phyloP scores from a whole-genome alignment of 2,797 vertebrate species.

The Hypotaenidia okinawae region DNA sequence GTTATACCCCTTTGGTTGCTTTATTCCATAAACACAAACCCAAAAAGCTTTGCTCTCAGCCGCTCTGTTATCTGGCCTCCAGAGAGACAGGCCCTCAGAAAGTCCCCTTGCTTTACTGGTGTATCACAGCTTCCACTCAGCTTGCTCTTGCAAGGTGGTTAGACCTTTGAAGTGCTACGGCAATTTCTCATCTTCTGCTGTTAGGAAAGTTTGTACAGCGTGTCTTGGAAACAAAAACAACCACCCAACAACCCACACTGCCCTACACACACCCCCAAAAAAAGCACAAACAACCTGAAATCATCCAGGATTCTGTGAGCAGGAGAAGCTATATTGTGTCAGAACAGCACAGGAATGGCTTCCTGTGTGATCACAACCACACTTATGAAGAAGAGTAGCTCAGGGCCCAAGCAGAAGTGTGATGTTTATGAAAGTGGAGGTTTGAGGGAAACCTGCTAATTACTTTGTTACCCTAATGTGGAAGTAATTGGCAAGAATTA shows the following conservation, averaged over 20 bases:
- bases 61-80: no score
- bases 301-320: fast-evolving
- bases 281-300: not conserved
- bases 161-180: not conserved
- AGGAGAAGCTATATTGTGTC: not conserved
- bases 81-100: not conserved
- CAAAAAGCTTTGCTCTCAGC: not conserved
- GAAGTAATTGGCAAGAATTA: not conserved
- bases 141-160: not conserved
- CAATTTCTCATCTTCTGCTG: not conserved
- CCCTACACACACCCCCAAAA: no score
- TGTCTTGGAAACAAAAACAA: not conserved
- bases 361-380: not conserved
- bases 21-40: no score
- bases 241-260: no score
- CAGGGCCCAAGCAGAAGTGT: not conserved
- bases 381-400: not conserved
- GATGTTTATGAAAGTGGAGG: not conserved
- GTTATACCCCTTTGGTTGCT: fast-evolving
- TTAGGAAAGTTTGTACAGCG: not conserved
- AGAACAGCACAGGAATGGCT: not conserved
- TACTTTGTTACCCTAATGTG: not conserved
- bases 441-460: not conserved
- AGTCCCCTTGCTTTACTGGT: not conserved
- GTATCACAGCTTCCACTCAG: not conserved